A percentile compares a stretch with the other conserved stretches of the same genome.
phyloP scores from a whole-genome alignment of 2,888 invertebrate species.

The Matsumyia berberina region DNA sequence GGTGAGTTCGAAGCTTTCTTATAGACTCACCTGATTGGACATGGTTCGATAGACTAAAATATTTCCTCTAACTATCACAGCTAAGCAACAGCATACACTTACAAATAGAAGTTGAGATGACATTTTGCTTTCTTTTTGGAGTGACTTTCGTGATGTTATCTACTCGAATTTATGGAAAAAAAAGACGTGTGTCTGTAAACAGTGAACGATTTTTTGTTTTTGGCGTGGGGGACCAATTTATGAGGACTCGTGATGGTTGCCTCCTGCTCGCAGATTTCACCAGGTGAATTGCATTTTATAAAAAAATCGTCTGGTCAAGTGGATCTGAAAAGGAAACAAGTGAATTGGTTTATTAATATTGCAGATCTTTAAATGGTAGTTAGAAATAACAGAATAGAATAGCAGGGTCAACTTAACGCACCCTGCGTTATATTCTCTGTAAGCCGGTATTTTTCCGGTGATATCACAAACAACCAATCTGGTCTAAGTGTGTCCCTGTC shows the following conservation, averaged over 20 bases:
- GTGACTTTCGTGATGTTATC: slow-evolving; percentile 2
- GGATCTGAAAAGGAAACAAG: slow-evolving; percentile 45
- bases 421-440: no score
- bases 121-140: slow-evolving; percentile 46
- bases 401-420: no score
- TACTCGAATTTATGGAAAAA: slow-evolving; percentile 6
- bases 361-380: no score
- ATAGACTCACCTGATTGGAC: slow-evolving; percentile 73
- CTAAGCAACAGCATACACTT: slow-evolving; percentile 48
- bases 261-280: slow-evolving; percentile 33
- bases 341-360: not conserved
- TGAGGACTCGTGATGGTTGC: slow-evolving; percentile 60
- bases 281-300: slow-evolving; percentile 45
- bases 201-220: not conserved
- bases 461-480: no score
- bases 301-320: slow-evolving; percentile 31
- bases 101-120: slow-evolving; percentile 50
- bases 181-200: not conserved
- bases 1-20: not conserved
- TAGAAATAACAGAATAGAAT: slow-evolving; percentile 1
- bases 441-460: no score
- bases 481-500: no score
- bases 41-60: slow-evolving; percentile 68
- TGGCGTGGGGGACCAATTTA: not conserved
- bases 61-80: slow-evolving; percentile 53